Evolutionary conservation across 2,888 invertebrate genomes (phyloP).

Genomic region (Acanthosepion pharaonis): DNA sequence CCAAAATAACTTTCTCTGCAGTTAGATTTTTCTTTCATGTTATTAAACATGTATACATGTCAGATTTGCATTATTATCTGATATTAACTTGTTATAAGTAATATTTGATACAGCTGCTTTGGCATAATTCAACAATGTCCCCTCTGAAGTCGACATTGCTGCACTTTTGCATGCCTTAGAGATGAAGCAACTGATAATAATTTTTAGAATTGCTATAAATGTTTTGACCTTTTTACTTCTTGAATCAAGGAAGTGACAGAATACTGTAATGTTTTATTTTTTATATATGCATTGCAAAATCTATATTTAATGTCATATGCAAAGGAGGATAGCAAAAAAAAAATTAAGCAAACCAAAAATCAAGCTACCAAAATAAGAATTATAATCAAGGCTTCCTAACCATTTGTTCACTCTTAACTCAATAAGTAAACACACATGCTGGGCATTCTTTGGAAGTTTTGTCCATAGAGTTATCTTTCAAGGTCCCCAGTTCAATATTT

Average conservation of each 20-base stretch:
- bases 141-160: not conserved
- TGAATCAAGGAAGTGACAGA: constrained; percentile 33
- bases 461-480: not conserved
- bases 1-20: too few relatives aligned
- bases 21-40: too few relatives aligned
- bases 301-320: not conserved
- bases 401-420: not conserved
- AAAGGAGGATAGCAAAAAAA: not conserved
- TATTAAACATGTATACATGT: too few relatives aligned
- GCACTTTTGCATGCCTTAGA: not conserved
- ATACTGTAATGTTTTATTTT: not conserved
- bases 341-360: not conserved
- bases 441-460: not conserved
- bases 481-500: not conserved
- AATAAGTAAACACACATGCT: not conserved
- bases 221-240: not conserved
- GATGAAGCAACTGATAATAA: not conserved
- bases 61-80: too few relatives aligned
- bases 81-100: too few relatives aligned
- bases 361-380: not conserved
- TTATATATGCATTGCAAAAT: not conserved
- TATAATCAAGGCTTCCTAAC: not conserved
- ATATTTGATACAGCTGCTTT: too few relatives aligned
- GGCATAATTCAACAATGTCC: not conserved
- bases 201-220: not conserved